Conservation (phyloP, 1,140 invertebrate species). For the Limonius californicus region DNA sequence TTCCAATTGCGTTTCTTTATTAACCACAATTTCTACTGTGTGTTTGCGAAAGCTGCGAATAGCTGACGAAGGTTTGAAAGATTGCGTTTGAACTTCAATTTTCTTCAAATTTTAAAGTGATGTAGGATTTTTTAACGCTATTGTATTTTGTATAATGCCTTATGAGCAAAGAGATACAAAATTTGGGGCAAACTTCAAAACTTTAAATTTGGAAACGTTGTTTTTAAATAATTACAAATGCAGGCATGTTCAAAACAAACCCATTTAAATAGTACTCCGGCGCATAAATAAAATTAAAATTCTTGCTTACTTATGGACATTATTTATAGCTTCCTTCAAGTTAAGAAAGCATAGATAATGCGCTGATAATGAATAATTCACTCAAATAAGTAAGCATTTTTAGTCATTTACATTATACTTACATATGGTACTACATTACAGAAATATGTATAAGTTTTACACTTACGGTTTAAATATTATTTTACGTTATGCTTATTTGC, state of each 20-base stretch:
- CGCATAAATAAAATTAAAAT: slow-evolving; percentile 1
- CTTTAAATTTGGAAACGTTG: no score
- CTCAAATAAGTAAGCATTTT: neutral
- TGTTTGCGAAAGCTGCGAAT: no score
- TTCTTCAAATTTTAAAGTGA: no score
- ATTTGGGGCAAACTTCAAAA: no score
- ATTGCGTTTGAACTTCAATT: no score
- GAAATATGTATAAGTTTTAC: neutral
- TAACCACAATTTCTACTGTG: no score
- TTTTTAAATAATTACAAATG: no score
- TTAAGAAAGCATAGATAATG: slow-evolving; percentile 16
- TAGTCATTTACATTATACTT: neutral
- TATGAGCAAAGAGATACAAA: no score
- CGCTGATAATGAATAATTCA: slow-evolving; percentile 17
- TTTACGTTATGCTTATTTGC: neutral
- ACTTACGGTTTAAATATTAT: neutral
- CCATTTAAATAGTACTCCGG: neutral
- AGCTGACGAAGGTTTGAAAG: no score
- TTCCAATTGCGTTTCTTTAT: no score
- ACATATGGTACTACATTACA: neutral
- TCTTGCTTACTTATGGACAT: neutral
- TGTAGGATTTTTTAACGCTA: no score
- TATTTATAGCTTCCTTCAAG: slow-evolving; percentile 26
- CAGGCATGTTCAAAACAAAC: neutral
- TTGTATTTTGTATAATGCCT: no score